phyloP scores from a whole-genome alignment of 2,888 invertebrate genomes.

The Tetragonula carbonaria region DNA sequence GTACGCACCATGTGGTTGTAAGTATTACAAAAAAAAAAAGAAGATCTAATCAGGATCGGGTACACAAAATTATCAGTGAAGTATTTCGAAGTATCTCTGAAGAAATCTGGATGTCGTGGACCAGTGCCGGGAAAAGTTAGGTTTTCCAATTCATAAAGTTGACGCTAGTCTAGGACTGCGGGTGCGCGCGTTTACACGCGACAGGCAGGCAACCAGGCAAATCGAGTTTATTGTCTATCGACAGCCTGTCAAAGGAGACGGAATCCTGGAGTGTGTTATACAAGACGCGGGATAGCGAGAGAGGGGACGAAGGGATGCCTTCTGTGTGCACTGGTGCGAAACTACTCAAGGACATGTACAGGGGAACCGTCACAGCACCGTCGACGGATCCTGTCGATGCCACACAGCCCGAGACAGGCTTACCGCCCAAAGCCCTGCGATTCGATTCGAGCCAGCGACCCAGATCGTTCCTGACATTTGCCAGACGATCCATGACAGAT shows the following conservation, averaged over 20 bases:
- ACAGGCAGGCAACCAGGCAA: neutral
- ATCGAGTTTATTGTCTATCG: conserved; percentile 56
- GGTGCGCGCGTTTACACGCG: conserved; percentile 32
- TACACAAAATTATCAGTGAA: no score
- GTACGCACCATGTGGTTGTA: no score
- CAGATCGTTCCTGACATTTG: conserved; percentile 67
- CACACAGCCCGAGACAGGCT: conserved; percentile 61
- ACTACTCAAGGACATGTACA: conserved; percentile 66
- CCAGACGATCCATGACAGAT: conserved; percentile 63
- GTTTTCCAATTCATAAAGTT: conserved; percentile 31
- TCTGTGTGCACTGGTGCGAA: conserved; percentile 66
- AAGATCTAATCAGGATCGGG: no score
- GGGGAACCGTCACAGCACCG: conserved; percentile 56
- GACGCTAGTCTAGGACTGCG: neutral
- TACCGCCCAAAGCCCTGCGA: conserved; percentile 67
- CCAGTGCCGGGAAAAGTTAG: neutral
- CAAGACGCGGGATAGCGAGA: neutral
- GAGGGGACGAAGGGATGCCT: conserved; percentile 10
- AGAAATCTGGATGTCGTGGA: no score
- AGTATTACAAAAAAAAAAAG: no score
- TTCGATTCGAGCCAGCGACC: conserved; percentile 72
- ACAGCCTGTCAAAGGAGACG: conserved; percentile 50
- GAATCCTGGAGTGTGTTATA: conserved; percentile 29
- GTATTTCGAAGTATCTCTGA: no score
- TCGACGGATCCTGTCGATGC: conserved; percentile 67